A percentile compares a stretch with the other conserved stretches of the same genome.
Evolutionary conservation across 2,888 invertebrate genomes (phyloP).

Genomic region (Drosophila tanythrix): DNA sequence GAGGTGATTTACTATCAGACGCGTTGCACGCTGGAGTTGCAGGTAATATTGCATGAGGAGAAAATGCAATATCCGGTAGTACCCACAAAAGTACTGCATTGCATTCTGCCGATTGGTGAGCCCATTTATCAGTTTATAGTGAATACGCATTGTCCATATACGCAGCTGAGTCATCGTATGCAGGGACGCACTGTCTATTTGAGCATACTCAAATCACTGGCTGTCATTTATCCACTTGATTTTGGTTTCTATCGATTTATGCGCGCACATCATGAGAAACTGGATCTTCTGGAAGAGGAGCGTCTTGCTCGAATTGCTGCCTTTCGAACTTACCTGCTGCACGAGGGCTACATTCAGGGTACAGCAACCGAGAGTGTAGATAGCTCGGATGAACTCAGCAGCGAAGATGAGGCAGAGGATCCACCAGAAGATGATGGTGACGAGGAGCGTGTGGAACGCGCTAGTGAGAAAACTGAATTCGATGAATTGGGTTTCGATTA

Average conservation of each 20-base stretch:
- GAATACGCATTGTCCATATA: constrained; percentile 27
- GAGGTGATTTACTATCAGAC: constrained; percentile 50
- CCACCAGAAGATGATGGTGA: not conserved
- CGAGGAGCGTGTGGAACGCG: constrained; percentile 31
- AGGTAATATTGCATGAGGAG: constrained; percentile 52
- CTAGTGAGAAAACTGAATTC: not conserved
- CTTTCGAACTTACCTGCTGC: constrained; percentile 17
- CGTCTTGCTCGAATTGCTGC: constrained; percentile 1
- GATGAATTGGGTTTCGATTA: constrained; percentile 8
- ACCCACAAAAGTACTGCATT: constrained; percentile 29
- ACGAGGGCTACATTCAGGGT: constrained; percentile 26
- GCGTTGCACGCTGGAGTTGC: constrained; percentile 48
- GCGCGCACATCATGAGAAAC: constrained; percentile 53
- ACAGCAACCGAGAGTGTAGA: not conserved
- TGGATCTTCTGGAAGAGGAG: constrained; percentile 16
- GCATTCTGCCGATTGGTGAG: constrained; percentile 21
- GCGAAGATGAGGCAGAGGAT: constrained; percentile 32
- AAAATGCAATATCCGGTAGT: constrained; percentile 26
- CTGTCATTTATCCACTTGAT: constrained; percentile 45
- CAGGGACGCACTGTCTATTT: constrained; percentile 60
- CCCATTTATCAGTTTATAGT: too few relatives aligned
- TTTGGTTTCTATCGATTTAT: constrained; percentile 50
- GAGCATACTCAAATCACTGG: constrained; percentile 6
- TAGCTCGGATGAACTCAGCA: constrained; percentile 7
- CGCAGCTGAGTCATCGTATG: constrained; percentile 19